These are phyloP conservation scores for Lophochroa leadbeateri DNA, from an alignment of 2,113 vertebrate genomes.

Conservation along the genomic window DNA sequence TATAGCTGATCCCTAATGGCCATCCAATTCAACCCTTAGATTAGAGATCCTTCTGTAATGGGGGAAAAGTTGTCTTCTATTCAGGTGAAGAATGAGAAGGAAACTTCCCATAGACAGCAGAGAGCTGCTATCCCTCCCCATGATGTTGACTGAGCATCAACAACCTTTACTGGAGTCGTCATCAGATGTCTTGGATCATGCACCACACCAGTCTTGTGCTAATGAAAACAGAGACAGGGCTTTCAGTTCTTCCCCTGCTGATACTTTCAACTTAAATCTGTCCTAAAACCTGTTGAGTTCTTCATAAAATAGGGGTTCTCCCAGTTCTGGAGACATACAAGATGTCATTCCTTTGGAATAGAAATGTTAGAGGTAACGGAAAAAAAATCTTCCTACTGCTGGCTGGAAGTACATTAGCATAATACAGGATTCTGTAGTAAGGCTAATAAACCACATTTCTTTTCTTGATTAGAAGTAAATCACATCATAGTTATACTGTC, in stretches of 20 bases:
- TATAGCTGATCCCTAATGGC: neutral
- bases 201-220: neutral
- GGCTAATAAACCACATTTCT: neutral
- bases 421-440: neutral
- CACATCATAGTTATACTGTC: conserved; percentile 15
- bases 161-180: neutral
- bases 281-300: neutral
- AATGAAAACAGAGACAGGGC: neutral
- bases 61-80: neutral
- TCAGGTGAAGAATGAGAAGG: neutral
- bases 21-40: neutral
- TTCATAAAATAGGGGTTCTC: neutral
- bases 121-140: neutral
- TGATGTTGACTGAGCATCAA: neutral
- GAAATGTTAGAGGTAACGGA: neutral
- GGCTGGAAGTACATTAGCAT: neutral
- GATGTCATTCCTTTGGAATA: neutral
- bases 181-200: neutral
- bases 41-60: neutral
- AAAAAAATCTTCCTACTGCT: neutral
- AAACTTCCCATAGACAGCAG: neutral
- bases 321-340: neutral
- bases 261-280: neutral
- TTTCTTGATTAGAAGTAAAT: conserved; percentile 34
- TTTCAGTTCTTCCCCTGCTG: neutral